phyloP scores from a whole-genome alignment of 2,113 vertebrate genomes.

The Nesogale talazaci region DNA sequence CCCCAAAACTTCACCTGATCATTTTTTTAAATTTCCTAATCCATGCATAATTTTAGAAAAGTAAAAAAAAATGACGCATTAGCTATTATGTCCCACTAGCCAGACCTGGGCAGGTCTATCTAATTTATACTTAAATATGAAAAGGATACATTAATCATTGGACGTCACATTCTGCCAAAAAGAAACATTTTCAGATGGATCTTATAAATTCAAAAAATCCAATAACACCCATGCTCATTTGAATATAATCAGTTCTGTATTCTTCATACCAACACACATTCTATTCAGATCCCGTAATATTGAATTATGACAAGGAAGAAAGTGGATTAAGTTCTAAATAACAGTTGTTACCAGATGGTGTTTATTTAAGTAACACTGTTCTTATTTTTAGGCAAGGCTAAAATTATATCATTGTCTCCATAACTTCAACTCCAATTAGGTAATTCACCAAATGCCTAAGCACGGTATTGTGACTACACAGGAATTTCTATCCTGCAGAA shows the following conservation, averaged over 20 bases:
- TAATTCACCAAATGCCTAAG: not conserved
- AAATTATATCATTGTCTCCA: conserved; percentile 27
- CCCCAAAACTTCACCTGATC: fast-evolving
- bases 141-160: not conserved
- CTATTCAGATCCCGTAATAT: not conserved
- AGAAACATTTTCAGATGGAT: not conserved
- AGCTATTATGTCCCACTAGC: not conserved
- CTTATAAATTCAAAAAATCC: not conserved
- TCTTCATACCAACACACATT: not conserved
- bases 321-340: conserved; percentile 33
- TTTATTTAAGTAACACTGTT: conserved; percentile 46
- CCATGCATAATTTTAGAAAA: not conserved
- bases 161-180: conserved; percentile 24
- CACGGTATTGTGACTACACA: not conserved
- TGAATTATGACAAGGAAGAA: conserved; percentile 37
- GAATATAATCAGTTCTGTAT: not conserved
- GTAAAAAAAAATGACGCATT: not conserved
- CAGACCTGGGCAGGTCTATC: not conserved
- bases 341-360: not conserved
- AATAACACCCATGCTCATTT: not conserved
- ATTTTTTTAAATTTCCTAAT: not conserved
- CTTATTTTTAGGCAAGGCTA: conserved; percentile 23
- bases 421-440: conserved; percentile 51
- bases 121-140: conserved; percentile 4
- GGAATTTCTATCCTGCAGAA: not conserved